Conservation (phyloP, 2,113 vertebrate species). For the Noturus placidus region DNA sequence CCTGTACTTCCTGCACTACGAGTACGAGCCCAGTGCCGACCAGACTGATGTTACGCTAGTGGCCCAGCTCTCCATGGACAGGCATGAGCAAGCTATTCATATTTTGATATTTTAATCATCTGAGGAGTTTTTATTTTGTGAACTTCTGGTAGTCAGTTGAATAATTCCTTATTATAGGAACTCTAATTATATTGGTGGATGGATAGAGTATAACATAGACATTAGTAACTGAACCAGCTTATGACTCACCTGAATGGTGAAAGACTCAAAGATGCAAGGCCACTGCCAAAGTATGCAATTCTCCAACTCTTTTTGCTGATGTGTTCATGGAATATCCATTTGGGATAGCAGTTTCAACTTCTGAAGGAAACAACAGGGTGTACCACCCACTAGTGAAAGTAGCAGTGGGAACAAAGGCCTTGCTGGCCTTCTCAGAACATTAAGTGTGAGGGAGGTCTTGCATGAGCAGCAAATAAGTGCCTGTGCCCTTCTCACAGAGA, state of each 20-base stretch:
- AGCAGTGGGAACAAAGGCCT: background rate
- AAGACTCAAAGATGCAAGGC: background rate
- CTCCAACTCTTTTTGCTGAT: background rate
- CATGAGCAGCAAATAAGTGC: background rate
- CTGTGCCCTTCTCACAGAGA: background rate
- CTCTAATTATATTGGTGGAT: background rate
- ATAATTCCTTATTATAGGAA: background rate
- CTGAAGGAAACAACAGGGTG: background rate
- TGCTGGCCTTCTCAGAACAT: background rate
- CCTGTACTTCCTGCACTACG: conserved; percentile 94
- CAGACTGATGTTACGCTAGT: conserved; percentile 90
- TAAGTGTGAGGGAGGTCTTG: background rate
- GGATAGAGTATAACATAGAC: background rate
- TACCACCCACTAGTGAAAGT: background rate
- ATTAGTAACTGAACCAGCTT: no score
- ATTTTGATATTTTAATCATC: background rate
- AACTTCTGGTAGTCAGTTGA: background rate
- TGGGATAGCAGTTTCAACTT: background rate
- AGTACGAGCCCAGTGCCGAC: conserved; percentile 82
- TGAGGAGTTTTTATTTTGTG: background rate
- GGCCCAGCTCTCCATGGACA: conserved; percentile 98
- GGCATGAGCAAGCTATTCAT: conserved; percentile 67
- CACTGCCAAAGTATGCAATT: background rate
- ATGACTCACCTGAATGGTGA: background rate
- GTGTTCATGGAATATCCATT: background rate